Conservation (phyloP, 2,888 invertebrate genomes). For the Oligia strigilis region DNA sequence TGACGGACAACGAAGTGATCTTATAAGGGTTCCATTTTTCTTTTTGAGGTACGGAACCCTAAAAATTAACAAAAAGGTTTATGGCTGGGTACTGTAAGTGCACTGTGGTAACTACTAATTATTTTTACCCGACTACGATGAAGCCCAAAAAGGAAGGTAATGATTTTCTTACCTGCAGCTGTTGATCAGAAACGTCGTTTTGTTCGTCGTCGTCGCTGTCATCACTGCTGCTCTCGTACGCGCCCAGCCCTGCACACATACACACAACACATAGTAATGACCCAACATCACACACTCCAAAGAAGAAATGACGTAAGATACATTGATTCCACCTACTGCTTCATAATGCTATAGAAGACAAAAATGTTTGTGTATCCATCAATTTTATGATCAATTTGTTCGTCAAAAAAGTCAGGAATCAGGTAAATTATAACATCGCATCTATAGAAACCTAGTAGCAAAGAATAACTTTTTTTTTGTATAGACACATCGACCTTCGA, state of each 20-base stretch:
- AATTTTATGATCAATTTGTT: slow-evolving; percentile 24
- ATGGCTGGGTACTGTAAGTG: not conserved
- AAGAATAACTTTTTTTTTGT: slow-evolving; percentile 21
- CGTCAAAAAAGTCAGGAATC: slow-evolving; percentile 16
- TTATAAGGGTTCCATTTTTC: too few relatives aligned
- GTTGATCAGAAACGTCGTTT: slow-evolving; percentile 92
- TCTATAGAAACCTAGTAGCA: slow-evolving; percentile 39
- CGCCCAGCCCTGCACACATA: slow-evolving; percentile 94
- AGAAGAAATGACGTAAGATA: slow-evolving; percentile 34
- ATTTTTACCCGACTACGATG: too few relatives aligned
- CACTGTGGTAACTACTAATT: not conserved
- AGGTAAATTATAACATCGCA: slow-evolving; percentile 19
- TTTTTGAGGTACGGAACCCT: too few relatives aligned
- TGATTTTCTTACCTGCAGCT: slow-evolving; percentile 91
- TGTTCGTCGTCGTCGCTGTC: slow-evolving; percentile 88
- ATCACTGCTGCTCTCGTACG: slow-evolving; percentile 94
- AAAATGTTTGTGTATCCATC: slow-evolving; percentile 36
- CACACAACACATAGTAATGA: slow-evolving; percentile 54
- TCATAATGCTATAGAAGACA: slow-evolving; percentile 24
- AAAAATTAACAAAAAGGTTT: too few relatives aligned
- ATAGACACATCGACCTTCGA: slow-evolving; percentile 23
- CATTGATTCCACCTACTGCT: slow-evolving; percentile 40
- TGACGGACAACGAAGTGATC: too few relatives aligned
- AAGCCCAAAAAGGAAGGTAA: too few relatives aligned
- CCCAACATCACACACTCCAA: slow-evolving; percentile 15